Evolutionary conservation across 1,140 invertebrate species (phyloP), one percentile per base, ranked within the genome.

Genomic region (Diachasmimorpha longicaudata): DNA sequence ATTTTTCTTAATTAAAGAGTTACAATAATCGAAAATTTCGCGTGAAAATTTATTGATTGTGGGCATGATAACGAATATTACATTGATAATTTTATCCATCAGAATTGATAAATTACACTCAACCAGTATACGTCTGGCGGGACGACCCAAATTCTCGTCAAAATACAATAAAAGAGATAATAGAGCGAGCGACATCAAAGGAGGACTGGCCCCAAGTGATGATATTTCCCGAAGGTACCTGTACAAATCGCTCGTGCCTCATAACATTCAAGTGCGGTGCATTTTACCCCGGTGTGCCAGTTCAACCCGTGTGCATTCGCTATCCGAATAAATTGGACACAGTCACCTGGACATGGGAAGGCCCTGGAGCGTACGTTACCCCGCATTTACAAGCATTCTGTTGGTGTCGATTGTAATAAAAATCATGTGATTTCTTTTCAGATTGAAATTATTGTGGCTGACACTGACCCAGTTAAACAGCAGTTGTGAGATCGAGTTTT

Each of bases 321-420:
- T 99, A 98, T 87, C 96, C 95, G 0, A 98, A 98, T 84, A 94
- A 94, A 84, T 90, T 95, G 80, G 96, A 99, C 84, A 97, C 96
- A 3, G 93, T 97, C 46, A 97, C 97, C 0, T 99, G 97, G 97
- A 99, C 97, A 4, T 99, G 97, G 97, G 96, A 98, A 89, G 97
- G 97, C 74, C 96, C 97, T 77, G 95, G 95, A 89, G 95, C 95
- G 96, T 98, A 71, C 23, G 74, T 71, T 25, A 42, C 13, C 16
- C 66, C 63, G 16, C 4, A 9, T 68, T 36, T 23, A 23, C 21
- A 2, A 5, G 31, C 31, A 31, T 31, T 31, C 31, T 2, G 31
- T 6, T 10, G 10, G 6, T 39, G 36, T 67, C 14, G 19, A 42
- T 69, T 13, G 37, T 69, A 14, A 42, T 16, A 19, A 46, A 71